These are phyloP conservation scores for Shargacucullia verbasci DNA, from an alignment of 2,888 invertebrate species.

Conservation along the genomic window DNA sequence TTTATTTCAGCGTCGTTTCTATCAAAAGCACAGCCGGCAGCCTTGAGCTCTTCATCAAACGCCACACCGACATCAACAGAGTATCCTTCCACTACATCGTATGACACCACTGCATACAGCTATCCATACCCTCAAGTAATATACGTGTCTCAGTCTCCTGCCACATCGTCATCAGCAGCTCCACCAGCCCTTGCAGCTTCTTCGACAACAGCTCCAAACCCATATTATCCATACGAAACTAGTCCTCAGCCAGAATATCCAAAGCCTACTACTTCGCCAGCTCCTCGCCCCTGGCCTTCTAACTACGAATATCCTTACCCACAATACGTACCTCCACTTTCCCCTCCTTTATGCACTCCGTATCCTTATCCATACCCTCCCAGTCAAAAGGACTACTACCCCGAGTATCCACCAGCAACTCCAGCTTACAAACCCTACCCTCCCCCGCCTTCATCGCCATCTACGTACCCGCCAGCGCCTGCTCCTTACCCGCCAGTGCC, in stretches of 20 bases:
- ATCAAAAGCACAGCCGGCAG: constrained; percentile 54
- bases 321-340: constrained; percentile 47
- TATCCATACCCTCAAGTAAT: constrained; percentile 65
- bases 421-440: constrained; percentile 9
- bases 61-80: constrained; percentile 54
- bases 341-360: constrained; percentile 51
- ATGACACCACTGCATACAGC: constrained; percentile 59
- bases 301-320: constrained; percentile 39
- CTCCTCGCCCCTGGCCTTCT: constrained; percentile 23
- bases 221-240: constrained; percentile 38
- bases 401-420: constrained; percentile 50
- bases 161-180: constrained; percentile 45
- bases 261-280: constrained; percentile 17
- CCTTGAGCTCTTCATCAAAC: constrained; percentile 53
- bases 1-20: constrained; percentile 60
- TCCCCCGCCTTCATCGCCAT: constrained; percentile 14
- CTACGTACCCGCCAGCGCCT: constrained; percentile 41
- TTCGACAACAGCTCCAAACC: constrained; percentile 18
- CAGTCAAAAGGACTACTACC: constrained; percentile 31
- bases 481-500: constrained; percentile 44
- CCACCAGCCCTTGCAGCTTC: constrained; percentile 51
- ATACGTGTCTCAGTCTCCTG: constrained; percentile 62
- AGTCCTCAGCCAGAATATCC: constrained; percentile 35
- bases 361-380: constrained; percentile 49
- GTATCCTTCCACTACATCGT: constrained; percentile 49